Conservation (phyloP, 2,888 invertebrate species). For the Acronicta aceris region DNA sequence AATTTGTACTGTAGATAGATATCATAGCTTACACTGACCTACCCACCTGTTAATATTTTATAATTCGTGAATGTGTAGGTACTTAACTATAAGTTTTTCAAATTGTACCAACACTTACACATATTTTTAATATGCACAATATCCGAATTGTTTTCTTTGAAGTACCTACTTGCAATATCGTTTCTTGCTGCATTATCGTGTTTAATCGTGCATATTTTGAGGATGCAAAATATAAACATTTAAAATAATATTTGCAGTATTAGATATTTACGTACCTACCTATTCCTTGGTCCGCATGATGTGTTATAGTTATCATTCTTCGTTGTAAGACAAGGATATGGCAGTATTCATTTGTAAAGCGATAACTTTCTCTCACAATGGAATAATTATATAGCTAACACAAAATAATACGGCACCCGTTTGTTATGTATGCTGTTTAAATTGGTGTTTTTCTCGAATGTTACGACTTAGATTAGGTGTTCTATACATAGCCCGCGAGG, state of each 20-base stretch:
- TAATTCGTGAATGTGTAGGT: conserved; percentile 40
- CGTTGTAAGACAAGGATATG: not conserved
- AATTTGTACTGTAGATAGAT: conserved; percentile 52
- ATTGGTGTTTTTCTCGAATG: conserved; percentile 63
- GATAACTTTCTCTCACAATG: not conserved
- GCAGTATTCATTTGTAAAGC: not conserved
- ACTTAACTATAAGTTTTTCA: too few relatives aligned
- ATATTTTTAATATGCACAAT: too few relatives aligned
- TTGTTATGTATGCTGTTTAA: conserved; percentile 55
- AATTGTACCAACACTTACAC: too few relatives aligned
- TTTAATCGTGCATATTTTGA: conserved; percentile 26
- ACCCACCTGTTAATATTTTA: conserved; percentile 27
- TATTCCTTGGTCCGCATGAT: conserved; percentile 2
- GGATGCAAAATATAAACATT: conserved; percentile 42
- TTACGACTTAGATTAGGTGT: conserved; percentile 72
- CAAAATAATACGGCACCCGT: not conserved
- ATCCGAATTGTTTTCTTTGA: not conserved
- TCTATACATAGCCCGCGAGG: conserved; percentile 61
- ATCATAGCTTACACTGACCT: conserved; percentile 7
- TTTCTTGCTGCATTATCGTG: conserved; percentile 28
- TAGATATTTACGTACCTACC: conserved; percentile 32
- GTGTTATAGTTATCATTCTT: not conserved
- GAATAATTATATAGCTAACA: not conserved
- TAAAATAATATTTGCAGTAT: conserved; percentile 37
- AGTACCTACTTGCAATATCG: not conserved